Evolutionary conservation across 2,888 invertebrate species (phyloP), one percentile per base, ranked within the genome.

Genomic region (Pristionchus exspectatus): DNA sequence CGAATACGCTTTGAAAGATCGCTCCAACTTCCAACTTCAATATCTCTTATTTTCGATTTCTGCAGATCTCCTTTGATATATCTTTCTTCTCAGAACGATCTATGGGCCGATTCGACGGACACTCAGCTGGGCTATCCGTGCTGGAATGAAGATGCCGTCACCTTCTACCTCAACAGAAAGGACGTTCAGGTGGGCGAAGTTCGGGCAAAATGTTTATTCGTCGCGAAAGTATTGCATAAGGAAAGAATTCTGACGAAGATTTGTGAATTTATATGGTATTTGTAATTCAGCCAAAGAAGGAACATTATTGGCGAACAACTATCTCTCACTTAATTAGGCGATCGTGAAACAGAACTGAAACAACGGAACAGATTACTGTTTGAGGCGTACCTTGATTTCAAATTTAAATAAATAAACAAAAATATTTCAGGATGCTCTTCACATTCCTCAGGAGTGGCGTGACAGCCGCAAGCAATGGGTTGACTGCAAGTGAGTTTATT

Each of bases 111-210:
- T 87, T 94, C 93, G 4, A 94, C 93, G 21, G 94, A 94, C 90
- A 92, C 92, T 66, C 92, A 93, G 84, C 91, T 90, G 89, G 93
- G 92, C n/a, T 94, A 93, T 89, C 92, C 93, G 63, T 95, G 95
- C 88, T 93, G 94, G 92, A 94, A 94, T 86, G 93, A 93, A 44
- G 91, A 93, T 50, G 93, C 94, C 38, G 91, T 93, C 24, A 63
- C 81, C n/a, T 87, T 33, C n/a, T 95, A 94, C 88, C 81, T 93
- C 86, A 94, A 94, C 66, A 84, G 89, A 56, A 44, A 63, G 30
- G 93, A 92, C 24, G 92, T 92, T 10, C 54, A 56, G 77, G 88
- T 81, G 14, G 50, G 44, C 44, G 38, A 10, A 9, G 83, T 90
- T 77, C 9, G 87, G 87, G 56, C 90, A 87, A 5, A 90, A 90